Evolutionary conservation across 1,140 invertebrate species (phyloP).

Genomic region (Triops longicaudatus): DNA sequence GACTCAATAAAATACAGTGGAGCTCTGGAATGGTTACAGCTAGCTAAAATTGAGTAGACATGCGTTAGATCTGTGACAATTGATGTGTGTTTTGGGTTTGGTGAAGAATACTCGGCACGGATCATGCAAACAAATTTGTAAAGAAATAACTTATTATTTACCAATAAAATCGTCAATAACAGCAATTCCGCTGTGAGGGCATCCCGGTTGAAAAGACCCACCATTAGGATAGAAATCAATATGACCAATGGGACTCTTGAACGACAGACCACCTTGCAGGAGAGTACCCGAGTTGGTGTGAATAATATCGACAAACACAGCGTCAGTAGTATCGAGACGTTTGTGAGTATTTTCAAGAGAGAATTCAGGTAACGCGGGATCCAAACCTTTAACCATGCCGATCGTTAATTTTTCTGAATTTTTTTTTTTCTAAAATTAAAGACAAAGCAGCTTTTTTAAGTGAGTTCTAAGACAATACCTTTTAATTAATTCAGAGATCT

Average conservation of each 20-base stretch:
- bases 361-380: constrained; percentile 62
- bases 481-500: no score
- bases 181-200: constrained; percentile 3
- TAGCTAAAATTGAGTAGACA: constrained; percentile 33
- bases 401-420: no score
- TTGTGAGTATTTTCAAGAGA: constrained; percentile 42
- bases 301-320: constrained; percentile 60
- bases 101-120: no score
- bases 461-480: no score
- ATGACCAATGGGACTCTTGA: constrained; percentile 49
- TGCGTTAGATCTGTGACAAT: no score
- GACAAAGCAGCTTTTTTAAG: no score
- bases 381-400: no score
- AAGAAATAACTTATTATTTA: background rate
- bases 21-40: constrained; percentile 43
- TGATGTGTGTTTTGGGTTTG: no score
- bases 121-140: no score
- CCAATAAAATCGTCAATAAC: background rate
- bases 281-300: constrained; percentile 49
- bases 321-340: constrained; percentile 53
- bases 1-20: constrained; percentile 45
- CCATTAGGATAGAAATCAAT: constrained; percentile 74
- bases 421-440: no score
- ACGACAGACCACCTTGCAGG: constrained; percentile 36
- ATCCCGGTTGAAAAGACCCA: constrained; percentile 39